These are phyloP conservation scores for Chelonus insularis DNA, from an alignment of 1,140 invertebrate genomes.

Conservation along the genomic window DNA sequence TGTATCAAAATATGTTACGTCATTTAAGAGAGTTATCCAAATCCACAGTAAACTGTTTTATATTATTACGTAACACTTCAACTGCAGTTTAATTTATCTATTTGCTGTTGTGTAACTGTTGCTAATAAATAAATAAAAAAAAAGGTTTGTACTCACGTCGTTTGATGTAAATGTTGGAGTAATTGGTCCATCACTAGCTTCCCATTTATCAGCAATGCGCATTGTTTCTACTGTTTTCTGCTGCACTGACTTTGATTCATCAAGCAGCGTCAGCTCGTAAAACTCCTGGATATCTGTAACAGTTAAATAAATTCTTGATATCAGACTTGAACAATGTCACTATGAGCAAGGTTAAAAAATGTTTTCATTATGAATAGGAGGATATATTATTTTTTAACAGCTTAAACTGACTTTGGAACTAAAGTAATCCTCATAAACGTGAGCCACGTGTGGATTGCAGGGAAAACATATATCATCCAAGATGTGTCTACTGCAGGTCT, in stretches of 20 bases:
- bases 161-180: conserved; percentile 64
- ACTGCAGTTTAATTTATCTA: no score
- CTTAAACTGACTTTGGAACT: conserved; percentile 22
- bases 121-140: no score
- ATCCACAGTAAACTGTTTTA: no score
- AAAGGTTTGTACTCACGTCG: conserved; percentile 65
- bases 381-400: conserved; percentile 38
- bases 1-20: not conserved
- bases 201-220: conserved; percentile 95
- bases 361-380: no score
- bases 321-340: conserved; percentile 13
- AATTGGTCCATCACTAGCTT: conserved; percentile 71
- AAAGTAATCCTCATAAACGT: conserved; percentile 8
- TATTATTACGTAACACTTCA: no score
- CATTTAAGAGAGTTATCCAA: no score
- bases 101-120: no score
- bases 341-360: not conserved
- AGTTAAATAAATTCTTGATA: conserved; percentile 40
- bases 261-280: conserved; percentile 94
- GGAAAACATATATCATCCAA: conserved; percentile 41
- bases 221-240: conserved; percentile 95
- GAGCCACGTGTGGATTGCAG: conserved; percentile 12
- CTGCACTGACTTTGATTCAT: conserved; percentile 92
- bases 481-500: conserved; percentile 40
- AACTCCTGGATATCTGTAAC: conserved; percentile 98